These are phyloP conservation scores for Himalopsyche phryganea DNA, from an alignment of 1,140 invertebrate species.

Conservation along the genomic window DNA sequence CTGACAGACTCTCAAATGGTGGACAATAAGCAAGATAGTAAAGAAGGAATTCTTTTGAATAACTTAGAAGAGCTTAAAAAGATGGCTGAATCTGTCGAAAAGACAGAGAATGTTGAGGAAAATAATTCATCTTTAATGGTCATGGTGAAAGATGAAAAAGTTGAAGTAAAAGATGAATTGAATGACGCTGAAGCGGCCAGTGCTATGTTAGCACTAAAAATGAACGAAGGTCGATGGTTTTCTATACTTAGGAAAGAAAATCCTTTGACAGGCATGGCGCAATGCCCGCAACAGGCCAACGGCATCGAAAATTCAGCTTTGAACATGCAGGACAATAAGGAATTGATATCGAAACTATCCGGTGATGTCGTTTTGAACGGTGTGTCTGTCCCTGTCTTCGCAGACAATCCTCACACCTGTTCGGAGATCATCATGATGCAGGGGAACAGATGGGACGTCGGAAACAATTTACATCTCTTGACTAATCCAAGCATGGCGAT, in stretches of 20 bases:
- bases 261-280: slow-evolving; percentile 36
- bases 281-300: slow-evolving; percentile 1
- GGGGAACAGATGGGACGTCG: slow-evolving; percentile 58
- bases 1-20: background rate
- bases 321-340: background rate
- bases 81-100: slow-evolving; percentile 55
- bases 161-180: slow-evolving; percentile 49
- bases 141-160: slow-evolving; percentile 49
- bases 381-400: slow-evolving; percentile 15
- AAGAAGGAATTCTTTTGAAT: slow-evolving; percentile 44
- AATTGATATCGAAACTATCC: background rate
- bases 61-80: slow-evolving; percentile 55
- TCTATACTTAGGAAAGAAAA: slow-evolving; percentile 52
- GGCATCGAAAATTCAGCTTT: slow-evolving; percentile 8
- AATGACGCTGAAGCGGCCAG: slow-evolving; percentile 46
- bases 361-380: too few species aligned
- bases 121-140: slow-evolving; percentile 40
- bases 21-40: slow-evolving; percentile 37
- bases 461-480: slow-evolving; percentile 56
- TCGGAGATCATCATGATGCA: slow-evolving; percentile 50
- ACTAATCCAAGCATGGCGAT: slow-evolving; percentile 53
- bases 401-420: slow-evolving; percentile 49
- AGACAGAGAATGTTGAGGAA: slow-evolving; percentile 47
- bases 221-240: slow-evolving; percentile 56
- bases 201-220: slow-evolving; percentile 41